Base-by-base conservation (phyloP, 2,113 vertebrate species). In the Empidonax traillii region DNA sequence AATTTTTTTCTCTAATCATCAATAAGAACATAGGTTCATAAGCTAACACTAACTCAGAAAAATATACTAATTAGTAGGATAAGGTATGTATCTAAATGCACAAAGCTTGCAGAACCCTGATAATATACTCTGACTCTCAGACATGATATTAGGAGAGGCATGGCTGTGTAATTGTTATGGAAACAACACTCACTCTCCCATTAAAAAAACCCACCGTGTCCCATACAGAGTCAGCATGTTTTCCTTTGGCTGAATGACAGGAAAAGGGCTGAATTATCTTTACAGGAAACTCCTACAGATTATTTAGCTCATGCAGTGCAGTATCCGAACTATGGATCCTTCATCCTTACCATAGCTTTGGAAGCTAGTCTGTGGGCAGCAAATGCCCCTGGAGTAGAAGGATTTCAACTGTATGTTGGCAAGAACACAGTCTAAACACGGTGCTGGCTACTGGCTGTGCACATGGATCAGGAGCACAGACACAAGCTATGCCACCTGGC, bases 401-500 rank as follows among this genome's bases (percentile, higher is more conserved):
- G 28, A 63, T 74, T 92, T 71, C 51, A 87, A 3, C 2, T 4
- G 9, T n/a, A 21, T 18, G 22, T 6, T 69, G 68, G 67, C 76
- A 80, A 66, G 63, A 72, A 16, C 16, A 24, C 2, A 3, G 37
- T 10, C 8, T 33, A 69, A 83, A 27, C 2, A 6, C 2, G 37
- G 43, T 3, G 39, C 5, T 37, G 37, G 77, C 46, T 44, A 2
- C 28, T 5, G 1, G 3, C 52, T 25, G 47, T 52, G 75, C 67
- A 46, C 71, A 21, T 3, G 10, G 51, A 37, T 8, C 9, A 53
- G 52, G 43, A 56, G 62, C 44, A 55, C 0, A 0, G 41, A 5
- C 35, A 37, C 0, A 0, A 83, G 27, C 53, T 2, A 2, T 18
- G 35, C 8, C 62, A 14, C 56, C 22, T 1, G 33, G 41, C 4